Conservation (phyloP, 2,797 vertebrate species). For the Lacerta viridis region DNA sequence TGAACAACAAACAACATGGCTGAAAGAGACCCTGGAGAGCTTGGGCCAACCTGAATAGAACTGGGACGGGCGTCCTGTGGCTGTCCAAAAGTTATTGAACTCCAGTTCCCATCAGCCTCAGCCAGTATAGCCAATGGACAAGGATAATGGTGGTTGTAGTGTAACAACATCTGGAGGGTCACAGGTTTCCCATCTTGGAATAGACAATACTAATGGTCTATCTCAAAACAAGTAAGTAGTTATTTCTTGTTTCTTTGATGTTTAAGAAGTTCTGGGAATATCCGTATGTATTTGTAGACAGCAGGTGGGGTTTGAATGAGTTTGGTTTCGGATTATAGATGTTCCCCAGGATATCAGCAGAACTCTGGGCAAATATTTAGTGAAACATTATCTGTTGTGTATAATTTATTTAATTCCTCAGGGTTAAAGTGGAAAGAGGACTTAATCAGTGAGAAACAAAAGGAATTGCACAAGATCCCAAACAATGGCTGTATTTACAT, state of each 20-base stretch:
- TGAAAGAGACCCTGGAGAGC: neutral
- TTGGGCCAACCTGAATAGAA: neutral
- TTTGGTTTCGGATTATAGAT: neutral
- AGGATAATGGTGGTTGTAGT: too few species aligned
- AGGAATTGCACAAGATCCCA: neutral
- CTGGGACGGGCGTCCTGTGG: too few species aligned
- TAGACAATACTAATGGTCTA: too few species aligned
- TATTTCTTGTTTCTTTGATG: neutral
- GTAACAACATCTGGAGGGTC: too few species aligned
- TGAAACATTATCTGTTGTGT: neutral
- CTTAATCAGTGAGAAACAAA: slow-evolving; percentile 9
- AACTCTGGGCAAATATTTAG: neutral
- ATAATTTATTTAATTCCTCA: neutral
- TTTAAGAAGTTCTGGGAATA: neutral
- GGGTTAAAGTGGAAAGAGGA: neutral
- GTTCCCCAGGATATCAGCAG: neutral
- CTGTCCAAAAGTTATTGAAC: too few species aligned
- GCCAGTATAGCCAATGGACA: too few species aligned
- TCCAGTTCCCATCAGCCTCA: too few species aligned
- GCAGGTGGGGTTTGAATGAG: too few species aligned
- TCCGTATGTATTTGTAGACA: neutral
- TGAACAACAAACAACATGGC: too few species aligned
- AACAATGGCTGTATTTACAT: neutral
- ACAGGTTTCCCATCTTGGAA: too few species aligned
- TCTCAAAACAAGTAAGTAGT: neutral